Evolutionary conservation across 2,888 invertebrate genomes (phyloP).

Genomic region (Drosophila mettleri): DNA sequence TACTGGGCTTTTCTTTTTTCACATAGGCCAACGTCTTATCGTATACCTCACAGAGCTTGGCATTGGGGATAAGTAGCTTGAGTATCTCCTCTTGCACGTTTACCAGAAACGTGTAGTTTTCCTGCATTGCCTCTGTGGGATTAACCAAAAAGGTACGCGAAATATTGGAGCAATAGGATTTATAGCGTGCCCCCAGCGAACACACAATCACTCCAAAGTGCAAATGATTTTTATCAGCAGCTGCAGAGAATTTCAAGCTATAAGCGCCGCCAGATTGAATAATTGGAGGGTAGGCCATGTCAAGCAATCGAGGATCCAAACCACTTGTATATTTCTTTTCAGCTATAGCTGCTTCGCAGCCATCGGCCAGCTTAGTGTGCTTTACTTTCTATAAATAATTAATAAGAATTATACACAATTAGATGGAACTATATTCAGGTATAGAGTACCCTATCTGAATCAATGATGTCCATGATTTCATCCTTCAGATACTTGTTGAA

Average conservation of each 20-base stretch:
- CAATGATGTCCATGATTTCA: constrained; percentile 99
- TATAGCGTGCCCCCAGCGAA: constrained; percentile 97
- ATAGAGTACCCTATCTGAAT: constrained; percentile 93
- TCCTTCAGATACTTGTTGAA: constrained; percentile 98
- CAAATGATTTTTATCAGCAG: constrained; percentile 95
- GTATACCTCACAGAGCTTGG: constrained; percentile 94
- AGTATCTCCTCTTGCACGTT: constrained; percentile 96
- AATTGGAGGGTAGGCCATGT: constrained; percentile 99
- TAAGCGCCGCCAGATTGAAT: constrained; percentile 99
- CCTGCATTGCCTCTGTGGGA: constrained; percentile 92
- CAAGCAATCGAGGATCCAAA: constrained; percentile 94
- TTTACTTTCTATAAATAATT: constrained; percentile 93
- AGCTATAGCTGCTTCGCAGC: constrained; percentile 96
- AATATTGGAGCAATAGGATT: constrained; percentile 99
- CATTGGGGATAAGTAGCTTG: constrained; percentile 92
- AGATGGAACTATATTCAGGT: background rate
- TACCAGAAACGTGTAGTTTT: constrained; percentile 96
- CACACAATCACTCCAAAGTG: constrained; percentile 99
- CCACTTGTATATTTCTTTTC: constrained; percentile 98
- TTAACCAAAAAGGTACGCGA: constrained; percentile 98
- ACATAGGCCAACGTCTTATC: constrained; percentile 92
- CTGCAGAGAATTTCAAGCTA: constrained; percentile 97
- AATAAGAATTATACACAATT: background rate
- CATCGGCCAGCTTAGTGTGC: constrained; percentile 97
- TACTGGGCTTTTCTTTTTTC: constrained; percentile 93